These are phyloP conservation scores for Spea hammondii DNA, from an alignment of 2,797 vertebrate species.

Conservation along the genomic window DNA sequence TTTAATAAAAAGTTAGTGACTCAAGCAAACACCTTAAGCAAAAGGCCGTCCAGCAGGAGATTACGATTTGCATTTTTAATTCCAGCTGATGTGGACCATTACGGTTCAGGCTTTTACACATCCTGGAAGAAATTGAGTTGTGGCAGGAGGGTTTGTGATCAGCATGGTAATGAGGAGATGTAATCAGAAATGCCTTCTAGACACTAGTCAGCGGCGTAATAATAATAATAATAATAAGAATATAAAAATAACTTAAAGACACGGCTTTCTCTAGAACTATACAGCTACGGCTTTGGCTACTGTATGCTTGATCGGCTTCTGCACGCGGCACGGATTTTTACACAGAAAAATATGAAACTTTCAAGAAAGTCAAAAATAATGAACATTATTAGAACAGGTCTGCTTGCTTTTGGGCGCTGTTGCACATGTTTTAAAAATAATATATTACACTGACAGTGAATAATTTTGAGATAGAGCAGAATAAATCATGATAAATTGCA, in stretches of 20 bases:
- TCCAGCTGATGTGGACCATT: constrained; percentile 52
- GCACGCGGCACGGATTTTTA: too few relatives aligned
- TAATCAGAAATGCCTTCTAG: constrained; percentile 71
- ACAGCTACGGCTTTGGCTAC: too few relatives aligned
- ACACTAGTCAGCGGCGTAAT: constrained; percentile 61
- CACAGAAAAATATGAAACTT: too few relatives aligned
- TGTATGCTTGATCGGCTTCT: too few relatives aligned
- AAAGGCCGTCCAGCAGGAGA: constrained; percentile 42
- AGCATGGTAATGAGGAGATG: constrained; percentile 64
- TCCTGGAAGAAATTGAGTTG: constrained; percentile 64
- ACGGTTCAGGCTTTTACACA: constrained; percentile 54
- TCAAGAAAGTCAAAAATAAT: too few relatives aligned
- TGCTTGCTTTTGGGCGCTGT: too few relatives aligned
- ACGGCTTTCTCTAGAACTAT: background rate
- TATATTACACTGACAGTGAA: too few relatives aligned
- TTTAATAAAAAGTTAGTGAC: constrained; percentile 35
- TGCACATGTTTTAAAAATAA: too few relatives aligned
- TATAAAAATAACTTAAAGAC: background rate
- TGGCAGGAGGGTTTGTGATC: constrained; percentile 56
- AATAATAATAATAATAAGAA: constrained; percentile 54
- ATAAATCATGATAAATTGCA: too few relatives aligned
- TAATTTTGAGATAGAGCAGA: too few relatives aligned
- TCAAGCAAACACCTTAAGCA: constrained; percentile 44
- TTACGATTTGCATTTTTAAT: constrained; percentile 57
- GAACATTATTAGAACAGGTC: too few relatives aligned